These are phyloP conservation scores for Tetramorium alpestre DNA, from an alignment of 1,140 invertebrate species.

Conservation along the genomic window DNA sequence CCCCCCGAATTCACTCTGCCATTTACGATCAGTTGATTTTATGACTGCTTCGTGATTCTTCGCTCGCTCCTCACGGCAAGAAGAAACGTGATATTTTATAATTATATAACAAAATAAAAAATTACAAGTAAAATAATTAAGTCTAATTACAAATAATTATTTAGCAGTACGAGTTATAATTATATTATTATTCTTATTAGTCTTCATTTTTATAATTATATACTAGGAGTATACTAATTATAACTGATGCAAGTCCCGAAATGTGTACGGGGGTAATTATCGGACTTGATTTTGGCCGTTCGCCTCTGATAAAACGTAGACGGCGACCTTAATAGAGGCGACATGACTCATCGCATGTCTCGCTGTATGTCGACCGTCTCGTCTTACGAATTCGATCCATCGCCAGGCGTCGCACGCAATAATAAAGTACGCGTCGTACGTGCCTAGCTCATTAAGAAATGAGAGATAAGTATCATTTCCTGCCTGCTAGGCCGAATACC, in stretches of 20 bases:
- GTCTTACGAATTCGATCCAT: slow-evolving; percentile 64
- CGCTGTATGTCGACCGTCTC: slow-evolving; percentile 55
- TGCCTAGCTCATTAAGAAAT: slow-evolving; percentile 41
- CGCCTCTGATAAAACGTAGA: slow-evolving; percentile 58
- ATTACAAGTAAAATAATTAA: neutral
- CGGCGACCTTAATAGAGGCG: slow-evolving; percentile 45
- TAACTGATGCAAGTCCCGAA: neutral
- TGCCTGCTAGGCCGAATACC: neutral
- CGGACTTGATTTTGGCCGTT: slow-evolving; percentile 5
- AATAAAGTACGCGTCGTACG: slow-evolving; percentile 1
- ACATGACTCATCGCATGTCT: slow-evolving; percentile 66
- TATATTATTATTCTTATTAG: neutral
- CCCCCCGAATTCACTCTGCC: neutral
- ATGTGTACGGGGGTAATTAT: neutral
- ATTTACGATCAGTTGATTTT: neutral
- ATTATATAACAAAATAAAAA: neutral
- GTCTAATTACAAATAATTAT: neutral
- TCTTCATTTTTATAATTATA: no score
- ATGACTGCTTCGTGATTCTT: neutral
- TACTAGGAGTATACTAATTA: neutral
- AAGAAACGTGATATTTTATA: neutral
- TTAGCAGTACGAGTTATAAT: neutral
- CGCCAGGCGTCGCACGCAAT: slow-evolving; percentile 24
- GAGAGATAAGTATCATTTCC: neutral
- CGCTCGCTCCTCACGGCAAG: neutral